phyloP scores from a whole-genome alignment of 2,797 vertebrate genomes.

The Mallotus villosus region DNA sequence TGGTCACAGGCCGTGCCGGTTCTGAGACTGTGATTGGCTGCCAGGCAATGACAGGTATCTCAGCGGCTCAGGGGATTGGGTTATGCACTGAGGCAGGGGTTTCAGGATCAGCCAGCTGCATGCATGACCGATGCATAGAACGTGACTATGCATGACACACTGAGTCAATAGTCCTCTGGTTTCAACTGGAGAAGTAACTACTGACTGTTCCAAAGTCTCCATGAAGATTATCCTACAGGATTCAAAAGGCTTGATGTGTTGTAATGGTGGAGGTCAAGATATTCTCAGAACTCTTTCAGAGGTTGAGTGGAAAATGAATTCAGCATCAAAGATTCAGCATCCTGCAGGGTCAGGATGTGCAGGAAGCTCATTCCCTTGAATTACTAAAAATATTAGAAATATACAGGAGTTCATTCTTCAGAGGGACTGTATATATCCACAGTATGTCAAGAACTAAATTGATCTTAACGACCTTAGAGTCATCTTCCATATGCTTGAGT shows the following conservation, averaged over 20 bases:
- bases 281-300: constrained; percentile 49
- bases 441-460: constrained; percentile 27
- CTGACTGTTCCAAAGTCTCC: constrained; percentile 32
- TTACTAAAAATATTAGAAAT: constrained; percentile 19
- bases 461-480: constrained; percentile 19
- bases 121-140: not conserved
- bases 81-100: not conserved
- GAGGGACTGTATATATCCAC: not conserved
- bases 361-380: constrained; percentile 2
- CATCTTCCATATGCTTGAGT: constrained; percentile 29
- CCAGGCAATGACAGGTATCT: constrained; percentile 35
- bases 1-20: not conserved
- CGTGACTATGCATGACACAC: not conserved
- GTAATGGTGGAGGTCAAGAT: constrained; percentile 49
- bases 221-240: constrained; percentile 40
- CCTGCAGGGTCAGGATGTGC: constrained; percentile 7
- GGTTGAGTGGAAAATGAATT: constrained; percentile 29
- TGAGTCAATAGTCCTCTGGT: not conserved
- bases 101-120: not conserved
- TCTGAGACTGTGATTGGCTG: constrained; percentile 12
- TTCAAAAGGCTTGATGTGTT: constrained; percentile 52
- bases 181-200: constrained; percentile 28
- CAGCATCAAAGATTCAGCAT: constrained; percentile 19
- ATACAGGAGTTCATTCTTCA: constrained; percentile 1
- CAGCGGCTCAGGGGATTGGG: constrained; percentile 1